phyloP scores from a whole-genome alignment of 2,888 invertebrate genomes.

The Tetranychus piercei region DNA sequence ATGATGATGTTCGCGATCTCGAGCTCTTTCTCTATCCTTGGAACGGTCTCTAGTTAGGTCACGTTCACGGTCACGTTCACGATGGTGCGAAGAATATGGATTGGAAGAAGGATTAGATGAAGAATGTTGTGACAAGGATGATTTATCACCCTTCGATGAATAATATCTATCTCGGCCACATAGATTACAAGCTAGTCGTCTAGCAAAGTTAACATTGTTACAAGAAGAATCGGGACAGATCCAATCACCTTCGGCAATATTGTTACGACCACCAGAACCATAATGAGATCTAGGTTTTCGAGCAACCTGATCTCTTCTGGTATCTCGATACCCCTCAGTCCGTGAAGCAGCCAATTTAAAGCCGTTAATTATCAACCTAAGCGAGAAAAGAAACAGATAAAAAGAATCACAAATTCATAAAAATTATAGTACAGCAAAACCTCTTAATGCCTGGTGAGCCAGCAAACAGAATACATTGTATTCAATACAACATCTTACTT shows the following conservation, averaged over 20 bases:
- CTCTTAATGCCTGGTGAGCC: too few relatives aligned
- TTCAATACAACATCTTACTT: too few relatives aligned
- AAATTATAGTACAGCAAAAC: too few relatives aligned
- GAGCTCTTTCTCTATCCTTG: not conserved
- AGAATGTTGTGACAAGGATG: not conserved
- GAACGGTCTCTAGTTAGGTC: constrained; percentile 14
- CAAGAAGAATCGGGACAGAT: constrained; percentile 37
- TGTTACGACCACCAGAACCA: not conserved
- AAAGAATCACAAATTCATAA: too few relatives aligned
- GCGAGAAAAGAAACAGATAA: too few relatives aligned
- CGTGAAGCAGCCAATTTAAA: not conserved
- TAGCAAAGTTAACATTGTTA: constrained; percentile 84
- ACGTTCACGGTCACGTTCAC: not conserved
- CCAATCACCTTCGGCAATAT: constrained; percentile 24
- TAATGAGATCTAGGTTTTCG: not conserved
- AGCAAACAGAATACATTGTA: too few relatives aligned
- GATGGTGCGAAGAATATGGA: not conserved
- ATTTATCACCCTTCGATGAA: not conserved
- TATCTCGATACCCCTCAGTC: not conserved
- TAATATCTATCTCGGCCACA: constrained; percentile 51
- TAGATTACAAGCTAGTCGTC: constrained; percentile 71
- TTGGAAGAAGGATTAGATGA: not conserved
- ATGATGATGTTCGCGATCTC: not conserved
- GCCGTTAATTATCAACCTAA: not conserved
- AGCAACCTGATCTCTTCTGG: not conserved